Base-by-base conservation (phyloP, 2,113 vertebrate genomes). In the Microcebus murinus region DNA sequence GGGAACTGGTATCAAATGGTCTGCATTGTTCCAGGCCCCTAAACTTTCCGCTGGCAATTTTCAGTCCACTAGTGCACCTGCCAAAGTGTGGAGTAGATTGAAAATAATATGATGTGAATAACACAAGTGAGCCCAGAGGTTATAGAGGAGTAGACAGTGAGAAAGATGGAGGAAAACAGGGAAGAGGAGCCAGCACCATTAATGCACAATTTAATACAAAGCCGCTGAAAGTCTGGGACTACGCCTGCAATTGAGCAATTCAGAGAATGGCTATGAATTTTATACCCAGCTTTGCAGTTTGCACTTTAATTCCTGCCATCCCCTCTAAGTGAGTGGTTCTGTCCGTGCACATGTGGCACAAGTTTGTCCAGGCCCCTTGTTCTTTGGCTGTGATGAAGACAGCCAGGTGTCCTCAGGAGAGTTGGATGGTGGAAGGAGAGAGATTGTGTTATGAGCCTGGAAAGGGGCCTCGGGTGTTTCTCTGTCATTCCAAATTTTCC, bases 41-140 rank as follows among this genome's bases (percentile, higher is more conserved):
- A 76, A 45, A 27, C 39, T 20, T 21, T 6, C 55, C 90, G 6
- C 31, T 29, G 55, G 18, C 3, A 5, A 48, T 85, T 45, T 27
- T n/a, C 21, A 42, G 18, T 55, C 20, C 9, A 27, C 34, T 23
- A 5, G 12, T 8, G 21, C 25, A 68, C 13, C n/a, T 80, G 36
- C 11, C 45, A 27, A 11, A 0, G 14, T 15, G 59, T 27, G 11
- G 0, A 67, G 23, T 3, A 77, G 81, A 5, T 4, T 6, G 4
- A 55, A 55, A 48, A 3, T 20, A 3, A 29, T 2, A 59, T 15
- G 67, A 42, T 25, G n/a, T 42, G 34, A 81, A 20, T 45, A 50
- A 2, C 36, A 10, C 6, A 48, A 34, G 29, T 10, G 68, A 91
- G 80, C 25, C 10, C 55, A 55, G 67, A 77, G 52, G 45, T 31